These are phyloP conservation scores for Chrysolina americana DNA, from an alignment of 2,888 invertebrate genomes.

Conservation along the genomic window DNA sequence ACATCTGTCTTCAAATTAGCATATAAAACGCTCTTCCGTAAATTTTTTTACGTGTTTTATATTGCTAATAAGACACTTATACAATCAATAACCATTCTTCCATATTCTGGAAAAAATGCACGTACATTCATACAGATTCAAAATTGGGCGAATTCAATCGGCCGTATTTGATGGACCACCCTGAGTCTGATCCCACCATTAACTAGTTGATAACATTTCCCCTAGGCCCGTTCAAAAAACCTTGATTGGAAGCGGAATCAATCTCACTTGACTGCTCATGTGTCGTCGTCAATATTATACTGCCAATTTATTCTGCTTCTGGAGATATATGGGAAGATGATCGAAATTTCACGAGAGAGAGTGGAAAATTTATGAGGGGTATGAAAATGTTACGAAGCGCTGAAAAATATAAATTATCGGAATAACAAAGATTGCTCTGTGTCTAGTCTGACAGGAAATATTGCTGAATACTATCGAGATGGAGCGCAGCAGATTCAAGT, in stretches of 20 bases:
- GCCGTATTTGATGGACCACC: not conserved
- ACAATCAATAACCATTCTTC: too few relatives aligned
- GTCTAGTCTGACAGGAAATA: not conserved
- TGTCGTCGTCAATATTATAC: constrained; percentile 16
- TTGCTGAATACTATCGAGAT: not conserved
- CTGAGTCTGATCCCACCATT: not conserved
- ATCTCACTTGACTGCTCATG: constrained; percentile 19
- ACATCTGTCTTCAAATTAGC: too few relatives aligned
- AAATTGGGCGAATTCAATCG: too few relatives aligned
- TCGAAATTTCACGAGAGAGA: constrained; percentile 8
- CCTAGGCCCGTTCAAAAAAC: not conserved
- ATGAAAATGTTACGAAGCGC: constrained; percentile 7
- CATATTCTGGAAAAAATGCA: too few relatives aligned
- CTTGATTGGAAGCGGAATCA: constrained; percentile 15
- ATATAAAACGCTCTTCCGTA: too few relatives aligned
- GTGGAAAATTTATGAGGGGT: constrained; percentile 18
- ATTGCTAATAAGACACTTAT: too few relatives aligned
- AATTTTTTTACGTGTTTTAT: too few relatives aligned
- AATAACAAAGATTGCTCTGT: not conserved
- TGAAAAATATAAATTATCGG: constrained; percentile 8
- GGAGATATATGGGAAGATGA: constrained; percentile 19
- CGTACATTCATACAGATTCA: too few relatives aligned
- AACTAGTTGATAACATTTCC: not conserved
- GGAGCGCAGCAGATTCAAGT: not conserved
- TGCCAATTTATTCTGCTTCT: constrained; percentile 18